These are phyloP conservation scores for Electrona antarctica DNA, from an alignment of 2,113 vertebrate species.

Conservation along the genomic window DNA sequence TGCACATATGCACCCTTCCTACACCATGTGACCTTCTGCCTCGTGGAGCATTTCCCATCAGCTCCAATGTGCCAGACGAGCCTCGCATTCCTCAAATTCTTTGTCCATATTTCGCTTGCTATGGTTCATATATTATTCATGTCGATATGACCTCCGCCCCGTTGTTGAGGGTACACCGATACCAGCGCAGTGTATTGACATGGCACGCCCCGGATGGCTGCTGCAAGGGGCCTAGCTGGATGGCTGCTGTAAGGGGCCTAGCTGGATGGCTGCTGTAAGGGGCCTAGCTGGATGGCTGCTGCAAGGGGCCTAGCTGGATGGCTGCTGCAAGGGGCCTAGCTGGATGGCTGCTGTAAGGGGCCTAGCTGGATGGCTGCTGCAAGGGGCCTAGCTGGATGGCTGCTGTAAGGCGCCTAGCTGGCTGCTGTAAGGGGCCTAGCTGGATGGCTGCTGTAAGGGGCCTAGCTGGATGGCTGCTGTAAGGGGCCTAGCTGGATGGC, in stretches of 20 bases:
- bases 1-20: constrained; percentile 9
- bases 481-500: constrained; percentile 15
- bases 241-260: constrained; percentile 2
- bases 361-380: constrained; percentile 5
- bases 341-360: constrained; percentile 3
- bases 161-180: constrained; percentile 27
- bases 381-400: constrained; percentile 15
- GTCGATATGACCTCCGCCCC: constrained; percentile 14
- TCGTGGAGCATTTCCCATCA: constrained; percentile 42
- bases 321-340: constrained; percentile 2
- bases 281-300: constrained; percentile 9
- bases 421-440: not conserved
- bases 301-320: constrained; percentile 12
- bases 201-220: constrained; percentile 1
- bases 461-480: constrained; percentile 1
- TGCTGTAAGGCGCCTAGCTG: too few species aligned
- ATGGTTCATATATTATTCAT: constrained; percentile 53
- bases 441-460: constrained; percentile 3
- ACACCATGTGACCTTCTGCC: constrained; percentile 54
- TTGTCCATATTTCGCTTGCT: constrained; percentile 27
- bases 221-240: constrained; percentile 1
- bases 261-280: not conserved
- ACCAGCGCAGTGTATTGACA: constrained; percentile 24
- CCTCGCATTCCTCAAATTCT: constrained; percentile 28
- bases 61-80: constrained; percentile 34